A percentile compares a stretch with the other conserved stretches of the same genome.
Conservation (phyloP, 2,888 invertebrate species). For the Maniola hyperantus region DNA sequence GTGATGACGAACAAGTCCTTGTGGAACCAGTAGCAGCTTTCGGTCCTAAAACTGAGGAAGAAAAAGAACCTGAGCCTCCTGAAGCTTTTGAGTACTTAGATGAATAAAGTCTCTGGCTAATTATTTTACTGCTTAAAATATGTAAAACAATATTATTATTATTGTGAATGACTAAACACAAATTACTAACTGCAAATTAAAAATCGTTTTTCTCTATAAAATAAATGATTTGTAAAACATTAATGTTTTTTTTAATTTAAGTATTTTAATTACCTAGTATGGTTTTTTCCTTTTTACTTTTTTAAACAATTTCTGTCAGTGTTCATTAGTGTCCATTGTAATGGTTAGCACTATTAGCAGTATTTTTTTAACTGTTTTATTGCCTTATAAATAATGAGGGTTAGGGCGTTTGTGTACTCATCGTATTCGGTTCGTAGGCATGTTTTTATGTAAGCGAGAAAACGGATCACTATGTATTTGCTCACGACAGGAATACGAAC, state of each 20-base stretch:
- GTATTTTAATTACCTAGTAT: no score
- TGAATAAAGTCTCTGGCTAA: conserved; percentile 75
- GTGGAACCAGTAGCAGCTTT: conserved; percentile 97
- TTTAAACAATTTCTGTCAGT: no score
- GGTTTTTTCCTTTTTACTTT: no score
- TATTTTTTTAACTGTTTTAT: no score
- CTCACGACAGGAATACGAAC: no score
- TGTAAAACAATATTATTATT: conserved; percentile 47
- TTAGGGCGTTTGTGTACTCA: no score
- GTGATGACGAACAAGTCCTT: conserved; percentile 90
- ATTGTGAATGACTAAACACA: conserved; percentile 47
- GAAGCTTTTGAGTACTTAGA: conserved; percentile 98
- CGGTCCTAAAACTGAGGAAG: conserved; percentile 95
- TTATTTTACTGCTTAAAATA: conserved; percentile 43
- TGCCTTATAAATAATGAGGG: no score
- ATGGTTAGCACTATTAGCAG: no score
- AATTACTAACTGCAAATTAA: conserved; percentile 59
- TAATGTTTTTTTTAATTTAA: background rate
- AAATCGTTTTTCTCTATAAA: conserved; percentile 53
- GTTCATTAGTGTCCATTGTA: no score
- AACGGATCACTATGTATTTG: no score
- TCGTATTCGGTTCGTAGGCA: no score
- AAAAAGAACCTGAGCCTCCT: conserved; percentile 98
- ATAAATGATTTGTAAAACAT: conserved; percentile 38
- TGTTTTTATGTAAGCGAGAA: no score